A percentile compares a stretch with the other conserved stretches of the same genome.
Conservation (phyloP, 2,113 vertebrate genomes). For the Balaeniceps rex region DNA sequence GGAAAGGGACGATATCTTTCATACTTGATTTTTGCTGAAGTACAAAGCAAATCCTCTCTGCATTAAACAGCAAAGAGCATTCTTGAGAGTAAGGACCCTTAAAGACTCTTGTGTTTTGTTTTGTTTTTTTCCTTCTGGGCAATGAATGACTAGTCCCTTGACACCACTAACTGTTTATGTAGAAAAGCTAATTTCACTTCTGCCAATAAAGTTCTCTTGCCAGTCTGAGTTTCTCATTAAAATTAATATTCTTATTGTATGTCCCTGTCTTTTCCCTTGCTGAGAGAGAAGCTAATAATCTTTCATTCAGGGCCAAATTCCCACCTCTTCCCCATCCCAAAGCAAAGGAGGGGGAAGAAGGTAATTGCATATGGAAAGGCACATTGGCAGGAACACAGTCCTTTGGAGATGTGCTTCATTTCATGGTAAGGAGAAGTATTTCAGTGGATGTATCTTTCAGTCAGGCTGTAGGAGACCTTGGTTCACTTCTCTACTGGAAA, state of each 20-base stretch:
- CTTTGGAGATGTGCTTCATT: conserved; percentile 37
- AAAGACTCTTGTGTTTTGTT: conserved; percentile 54
- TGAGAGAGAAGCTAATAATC: conserved; percentile 57
- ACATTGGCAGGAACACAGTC: conserved; percentile 37
- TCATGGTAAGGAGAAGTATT: conserved; percentile 26
- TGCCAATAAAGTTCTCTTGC: conserved; percentile 71
- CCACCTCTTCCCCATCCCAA: conserved; percentile 45
- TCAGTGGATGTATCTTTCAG: background rate
- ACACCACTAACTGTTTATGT: conserved; percentile 68
- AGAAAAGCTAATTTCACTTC: conserved; percentile 75
- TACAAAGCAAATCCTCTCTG: conserved; percentile 57
- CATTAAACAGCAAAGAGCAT: conserved; percentile 51
- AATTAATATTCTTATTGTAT: conserved; percentile 73
- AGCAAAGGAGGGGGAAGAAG: conserved; percentile 25
- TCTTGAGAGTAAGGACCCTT: conserved; percentile 64
- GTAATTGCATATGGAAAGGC: conserved; percentile 29
- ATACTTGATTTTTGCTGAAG: conserved; percentile 31
- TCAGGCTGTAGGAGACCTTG: background rate
- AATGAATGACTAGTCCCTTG: conserved; percentile 61
- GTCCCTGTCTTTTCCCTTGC: conserved; percentile 51
- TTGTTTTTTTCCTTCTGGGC: conserved; percentile 61
- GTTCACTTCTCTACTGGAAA: conserved; percentile 11
- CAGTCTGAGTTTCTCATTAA: conserved; percentile 71
- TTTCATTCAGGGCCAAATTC: conserved; percentile 63
- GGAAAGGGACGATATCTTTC: conserved; percentile 27